These are phyloP conservation scores for Diabrotica balteata DNA, from an alignment of 2,888 invertebrate species.

Conservation along the genomic window DNA sequence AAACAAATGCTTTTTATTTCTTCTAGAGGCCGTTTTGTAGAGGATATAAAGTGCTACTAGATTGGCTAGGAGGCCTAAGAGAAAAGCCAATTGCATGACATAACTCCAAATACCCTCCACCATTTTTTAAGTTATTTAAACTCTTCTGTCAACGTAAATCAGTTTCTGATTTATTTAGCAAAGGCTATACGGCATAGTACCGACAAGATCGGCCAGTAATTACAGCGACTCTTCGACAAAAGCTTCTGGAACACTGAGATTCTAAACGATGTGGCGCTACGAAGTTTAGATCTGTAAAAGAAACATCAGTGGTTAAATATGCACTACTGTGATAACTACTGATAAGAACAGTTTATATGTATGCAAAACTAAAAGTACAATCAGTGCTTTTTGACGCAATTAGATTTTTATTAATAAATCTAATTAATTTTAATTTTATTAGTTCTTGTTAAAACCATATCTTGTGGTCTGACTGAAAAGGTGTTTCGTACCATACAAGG, in stretches of 20 bases:
- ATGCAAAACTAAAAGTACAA: too few relatives aligned
- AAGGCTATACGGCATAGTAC: conserved; percentile 1
- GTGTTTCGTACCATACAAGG: too few relatives aligned
- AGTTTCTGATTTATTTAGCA: neutral
- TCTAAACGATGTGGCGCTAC: too few relatives aligned
- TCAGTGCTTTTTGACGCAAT: too few relatives aligned
- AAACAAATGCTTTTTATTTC: conserved; percentile 82
- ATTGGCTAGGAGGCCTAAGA: conserved; percentile 77
- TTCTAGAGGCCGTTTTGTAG: conserved; percentile 72
- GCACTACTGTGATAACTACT: neutral
- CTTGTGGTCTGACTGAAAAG: too few relatives aligned
- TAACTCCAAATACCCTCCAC: conserved; percentile 17
- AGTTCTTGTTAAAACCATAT: too few relatives aligned
- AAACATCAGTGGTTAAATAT: neutral
- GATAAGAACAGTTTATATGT: neutral
- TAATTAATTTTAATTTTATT: too few relatives aligned
- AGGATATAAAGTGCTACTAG: conserved; percentile 78
- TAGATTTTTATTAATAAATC: too few relatives aligned
- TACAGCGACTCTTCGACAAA: neutral
- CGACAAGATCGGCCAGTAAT: neutral
- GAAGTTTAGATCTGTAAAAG: neutral
- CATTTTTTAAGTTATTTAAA: conserved; percentile 22
- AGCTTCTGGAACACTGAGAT: too few relatives aligned
- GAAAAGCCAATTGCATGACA: conserved; percentile 56
- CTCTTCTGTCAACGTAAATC: neutral